A percentile compares a stretch with the other conserved stretches of the same genome.
These are phyloP conservation scores for Festucalex cinctus DNA, from an alignment of 2,113 vertebrate species.

Conservation along the genomic window DNA sequence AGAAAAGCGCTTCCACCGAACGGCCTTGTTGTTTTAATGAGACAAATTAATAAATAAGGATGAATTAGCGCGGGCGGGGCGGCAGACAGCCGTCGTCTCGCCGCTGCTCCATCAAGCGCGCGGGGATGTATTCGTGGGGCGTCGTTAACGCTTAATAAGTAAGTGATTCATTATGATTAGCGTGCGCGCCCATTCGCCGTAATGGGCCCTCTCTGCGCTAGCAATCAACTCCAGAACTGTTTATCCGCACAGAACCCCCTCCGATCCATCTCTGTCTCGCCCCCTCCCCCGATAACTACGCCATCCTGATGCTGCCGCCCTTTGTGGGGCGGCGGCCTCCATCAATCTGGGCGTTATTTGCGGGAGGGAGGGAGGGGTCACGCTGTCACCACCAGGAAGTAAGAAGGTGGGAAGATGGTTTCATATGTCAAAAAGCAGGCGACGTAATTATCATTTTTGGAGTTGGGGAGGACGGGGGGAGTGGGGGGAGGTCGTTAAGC, in stretches of 20 bases:
- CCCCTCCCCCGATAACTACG: conserved; percentile 43
- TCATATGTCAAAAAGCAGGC: conserved; percentile 49
- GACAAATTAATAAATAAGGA: conserved; percentile 80
- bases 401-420: conserved; percentile 15
- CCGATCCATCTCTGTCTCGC: conserved; percentile 73
- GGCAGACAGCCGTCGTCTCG: conserved; percentile 34
- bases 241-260: conserved; percentile 67
- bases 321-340: conserved; percentile 65
- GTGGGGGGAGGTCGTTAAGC: conserved; percentile 19
- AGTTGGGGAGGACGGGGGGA: no score
- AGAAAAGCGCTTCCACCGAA: conserved; percentile 68
- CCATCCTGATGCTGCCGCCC: conserved; percentile 57
- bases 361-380: conserved; percentile 36
- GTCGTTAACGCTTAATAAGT: conserved; percentile 82
- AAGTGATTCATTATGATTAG: conserved; percentile 84
- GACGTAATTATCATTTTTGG: conserved; percentile 50
- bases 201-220: conserved; percentile 74
- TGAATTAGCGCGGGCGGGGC: conserved; percentile 73
- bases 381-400: conserved; percentile 30
- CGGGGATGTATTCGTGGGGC: conserved; percentile 75
- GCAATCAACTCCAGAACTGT: conserved; percentile 74
- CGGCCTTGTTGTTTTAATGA: conserved; percentile 80
- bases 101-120: conserved; percentile 49
- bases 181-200: conserved; percentile 65
- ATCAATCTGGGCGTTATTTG: conserved; percentile 69